Evolutionary conservation across 2,888 invertebrate genomes (phyloP).

Genomic region (Argyresthia albistria): DNA sequence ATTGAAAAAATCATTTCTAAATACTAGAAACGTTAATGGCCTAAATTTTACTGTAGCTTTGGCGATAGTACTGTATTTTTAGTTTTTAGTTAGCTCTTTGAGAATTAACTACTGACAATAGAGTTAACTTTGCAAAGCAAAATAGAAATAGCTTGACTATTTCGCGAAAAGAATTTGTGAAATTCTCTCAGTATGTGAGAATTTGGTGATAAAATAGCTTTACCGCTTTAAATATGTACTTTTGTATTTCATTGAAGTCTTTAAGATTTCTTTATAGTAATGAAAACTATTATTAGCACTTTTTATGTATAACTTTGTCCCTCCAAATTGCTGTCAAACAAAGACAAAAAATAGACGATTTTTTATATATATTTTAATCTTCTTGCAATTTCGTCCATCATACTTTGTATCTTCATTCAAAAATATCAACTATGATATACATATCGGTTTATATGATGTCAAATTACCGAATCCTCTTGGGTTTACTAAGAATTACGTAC

Average conservation of each 20-base stretch:
- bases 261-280: not conserved
- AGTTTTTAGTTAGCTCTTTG: not conserved
- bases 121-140: constrained; percentile 1
- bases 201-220: constrained; percentile 68
- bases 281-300: not conserved
- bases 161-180: not conserved
- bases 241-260: not conserved
- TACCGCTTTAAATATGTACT: constrained; percentile 40
- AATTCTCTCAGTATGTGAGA: constrained; percentile 49
- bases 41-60: not conserved
- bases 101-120: constrained; percentile 1
- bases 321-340: not conserved
- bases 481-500: not conserved
- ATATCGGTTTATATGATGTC: constrained; percentile 53
- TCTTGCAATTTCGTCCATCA: not conserved
- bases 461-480: constrained; percentile 23
- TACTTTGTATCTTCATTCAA: not conserved
- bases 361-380: not conserved
- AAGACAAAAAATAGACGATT: not conserved
- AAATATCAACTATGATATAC: constrained; percentile 31
- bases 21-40: not conserved
- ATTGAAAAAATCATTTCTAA: not conserved
- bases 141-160: not conserved
- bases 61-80: not conserved
- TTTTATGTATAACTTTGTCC: not conserved